Base-by-base conservation (phyloP, 2,888 invertebrate species). In the Cepaea hortensis region DNA sequence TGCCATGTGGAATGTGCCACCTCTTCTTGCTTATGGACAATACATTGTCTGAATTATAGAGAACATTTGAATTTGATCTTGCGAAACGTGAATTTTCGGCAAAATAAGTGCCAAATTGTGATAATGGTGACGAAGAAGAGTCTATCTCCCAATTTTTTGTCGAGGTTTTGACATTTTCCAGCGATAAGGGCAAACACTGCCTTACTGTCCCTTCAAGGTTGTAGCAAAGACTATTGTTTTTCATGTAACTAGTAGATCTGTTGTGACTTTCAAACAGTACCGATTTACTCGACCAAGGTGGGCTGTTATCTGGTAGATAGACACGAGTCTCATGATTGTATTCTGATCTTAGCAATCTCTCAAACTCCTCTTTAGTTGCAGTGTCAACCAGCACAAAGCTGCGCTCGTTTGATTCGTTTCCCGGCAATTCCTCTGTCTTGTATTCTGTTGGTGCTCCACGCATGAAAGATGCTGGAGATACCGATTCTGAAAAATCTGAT, bases 301-400 rank as follows among this genome's bases (percentile, higher is more conserved):
- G 6, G 6, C 48, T 35, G 20, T 0, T 35, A n/a, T 3, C 18
- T 20, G 73, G 62, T 13, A 75, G 15, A 48, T 75, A 9, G 3
- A 23, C 20, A 50, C 73, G 13, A 20, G 79, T 0, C 3, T 55
- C 18, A 3, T 62, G 68, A 50, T n/a, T 23, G 7, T 65, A 13
- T 7, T 65, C n/a, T 20, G 75, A 50, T 20, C 68, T 0, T 5
- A 70, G 3, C 65, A 83, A 46, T 9, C 50, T 2, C n/a, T 73
- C 70, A 73, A 81, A 50, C 73, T 80, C 72, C 20, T 77, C 48
- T 55, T 75, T 46, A 46, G 84, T 13, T 55, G 61, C 15, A 68
- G 65, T 65, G 68, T 75, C 68, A 50, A 80, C 61, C 55, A n/a
- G 50, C 75, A 87, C 11, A 65, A 73, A 3, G 48, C 65, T 61